A percentile compares a stretch with the other conserved stretches of the same genome.
Conservation (phyloP, 2,888 invertebrate species). For the Spialia ferax region DNA sequence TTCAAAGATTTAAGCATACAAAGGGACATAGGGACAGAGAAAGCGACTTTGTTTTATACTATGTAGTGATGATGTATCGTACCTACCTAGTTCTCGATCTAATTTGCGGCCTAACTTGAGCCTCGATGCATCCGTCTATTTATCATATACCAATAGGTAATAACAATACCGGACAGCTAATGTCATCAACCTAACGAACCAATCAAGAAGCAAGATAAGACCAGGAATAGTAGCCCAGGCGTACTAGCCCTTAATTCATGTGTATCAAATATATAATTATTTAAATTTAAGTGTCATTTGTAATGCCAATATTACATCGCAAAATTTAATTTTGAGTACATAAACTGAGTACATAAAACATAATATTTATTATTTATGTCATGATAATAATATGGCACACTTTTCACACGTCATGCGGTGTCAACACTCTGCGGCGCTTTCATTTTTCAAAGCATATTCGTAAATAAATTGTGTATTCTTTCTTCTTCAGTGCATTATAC, state of each 20-base stretch:
- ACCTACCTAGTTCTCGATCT: neutral
- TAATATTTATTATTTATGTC: conserved; percentile 12
- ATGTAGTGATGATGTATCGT: too few relatives aligned
- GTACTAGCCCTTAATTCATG: neutral
- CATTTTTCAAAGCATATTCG: conserved; percentile 22
- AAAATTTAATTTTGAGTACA: neutral
- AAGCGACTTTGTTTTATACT: too few relatives aligned
- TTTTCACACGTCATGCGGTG: conserved; percentile 12
- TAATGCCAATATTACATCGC: too few relatives aligned
- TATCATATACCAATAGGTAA: conserved; percentile 66
- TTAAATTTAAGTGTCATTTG: too few relatives aligned
- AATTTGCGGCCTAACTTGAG: neutral
- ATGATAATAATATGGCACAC: conserved; percentile 3
- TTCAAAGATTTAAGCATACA: too few relatives aligned
- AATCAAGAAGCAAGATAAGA: conserved; percentile 5
- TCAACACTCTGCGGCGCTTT: neutral
- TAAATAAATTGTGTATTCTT: conserved; percentile 14
- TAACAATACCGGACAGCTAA: conserved; percentile 50
- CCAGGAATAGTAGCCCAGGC: too few relatives aligned
- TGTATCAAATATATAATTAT: too few relatives aligned
- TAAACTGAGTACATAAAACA: neutral
- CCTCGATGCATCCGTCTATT: neutral
- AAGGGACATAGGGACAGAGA: too few relatives aligned
- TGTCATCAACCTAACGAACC: neutral
- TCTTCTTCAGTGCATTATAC: conserved; percentile 7